Evolutionary conservation across 2,113 vertebrate species (phyloP).

Genomic region (Crotalus viridis): DNA sequence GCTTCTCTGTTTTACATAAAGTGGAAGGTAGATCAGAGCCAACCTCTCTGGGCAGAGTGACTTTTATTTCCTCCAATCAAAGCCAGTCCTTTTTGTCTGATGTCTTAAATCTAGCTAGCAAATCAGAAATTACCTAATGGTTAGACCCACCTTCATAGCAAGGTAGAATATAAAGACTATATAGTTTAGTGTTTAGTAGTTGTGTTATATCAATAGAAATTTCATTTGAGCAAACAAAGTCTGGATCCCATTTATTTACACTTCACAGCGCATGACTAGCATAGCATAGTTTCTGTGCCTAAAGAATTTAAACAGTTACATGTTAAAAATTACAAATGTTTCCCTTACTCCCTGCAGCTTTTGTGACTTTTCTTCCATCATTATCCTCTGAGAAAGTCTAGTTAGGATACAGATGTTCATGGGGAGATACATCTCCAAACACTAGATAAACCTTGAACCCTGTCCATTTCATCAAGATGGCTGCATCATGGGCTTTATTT

Average conservation of each 20-base stretch:
- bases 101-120: neutral
- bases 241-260: neutral
- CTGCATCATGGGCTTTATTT: neutral
- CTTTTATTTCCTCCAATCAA: neutral
- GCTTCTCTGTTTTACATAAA: neutral
- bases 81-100: neutral
- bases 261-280: neutral
- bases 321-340: neutral
- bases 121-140: neutral
- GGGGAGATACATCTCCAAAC: neutral
- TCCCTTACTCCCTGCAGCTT: neutral
- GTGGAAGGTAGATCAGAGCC: neutral
- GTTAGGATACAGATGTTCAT: neutral
- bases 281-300: neutral
- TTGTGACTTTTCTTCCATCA: neutral
- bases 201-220: neutral
- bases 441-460: neutral
- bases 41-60: neutral
- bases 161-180: neutral
- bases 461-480: neutral
- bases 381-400: neutral
- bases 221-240: neutral
- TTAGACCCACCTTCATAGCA: neutral
- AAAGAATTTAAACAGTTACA: neutral
- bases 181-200: neutral